Conservation (phyloP, 1,140 invertebrate genomes). For the Drosophila pruinosa region DNA sequence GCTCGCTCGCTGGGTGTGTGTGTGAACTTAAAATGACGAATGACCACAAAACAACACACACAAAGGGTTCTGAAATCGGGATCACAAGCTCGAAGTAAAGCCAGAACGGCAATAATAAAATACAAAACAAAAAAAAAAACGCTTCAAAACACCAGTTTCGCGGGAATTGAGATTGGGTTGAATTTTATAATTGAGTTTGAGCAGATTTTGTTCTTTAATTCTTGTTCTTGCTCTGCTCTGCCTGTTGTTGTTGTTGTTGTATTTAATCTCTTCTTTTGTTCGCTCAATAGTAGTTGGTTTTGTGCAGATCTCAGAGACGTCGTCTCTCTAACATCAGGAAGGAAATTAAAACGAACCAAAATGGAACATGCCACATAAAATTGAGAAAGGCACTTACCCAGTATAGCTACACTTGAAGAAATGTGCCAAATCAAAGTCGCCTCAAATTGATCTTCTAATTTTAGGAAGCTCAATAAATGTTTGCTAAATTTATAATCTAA, state of each 20-base stretch:
- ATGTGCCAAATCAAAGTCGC: neutral
- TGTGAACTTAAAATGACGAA: conserved; percentile 70
- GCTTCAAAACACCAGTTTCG: conserved; percentile 46
- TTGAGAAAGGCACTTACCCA: conserved; percentile 7
- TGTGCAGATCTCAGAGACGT: conserved; percentile 1
- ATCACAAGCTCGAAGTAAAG: conserved; percentile 50
- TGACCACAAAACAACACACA: conserved; percentile 65
- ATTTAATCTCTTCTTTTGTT: conserved; percentile 41
- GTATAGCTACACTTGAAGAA: neutral
- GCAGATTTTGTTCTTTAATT: conserved; percentile 54
- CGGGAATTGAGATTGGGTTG: conserved; percentile 70
- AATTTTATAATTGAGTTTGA: conserved; percentile 77
- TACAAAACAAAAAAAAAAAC: conserved; percentile 3
- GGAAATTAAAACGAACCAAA: conserved; percentile 31
- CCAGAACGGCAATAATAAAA: conserved; percentile 69
- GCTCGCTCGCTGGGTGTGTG: conserved; percentile 24
- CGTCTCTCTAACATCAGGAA: conserved; percentile 26
- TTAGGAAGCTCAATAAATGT: too few species aligned
- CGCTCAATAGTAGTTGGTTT: conserved; percentile 9
- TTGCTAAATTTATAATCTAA: too few species aligned
- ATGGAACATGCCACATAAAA: conserved; percentile 27
- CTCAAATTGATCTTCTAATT: too few species aligned
- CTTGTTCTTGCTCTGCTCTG: neutral
- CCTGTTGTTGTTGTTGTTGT: conserved; percentile 18
- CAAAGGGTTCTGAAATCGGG: conserved; percentile 62